Percentiles rank a stretch among this genome's conserved stretches.
Conservation (phyloP, 2,888 invertebrate genomes). For the Eledone cirrhosa region DNA sequence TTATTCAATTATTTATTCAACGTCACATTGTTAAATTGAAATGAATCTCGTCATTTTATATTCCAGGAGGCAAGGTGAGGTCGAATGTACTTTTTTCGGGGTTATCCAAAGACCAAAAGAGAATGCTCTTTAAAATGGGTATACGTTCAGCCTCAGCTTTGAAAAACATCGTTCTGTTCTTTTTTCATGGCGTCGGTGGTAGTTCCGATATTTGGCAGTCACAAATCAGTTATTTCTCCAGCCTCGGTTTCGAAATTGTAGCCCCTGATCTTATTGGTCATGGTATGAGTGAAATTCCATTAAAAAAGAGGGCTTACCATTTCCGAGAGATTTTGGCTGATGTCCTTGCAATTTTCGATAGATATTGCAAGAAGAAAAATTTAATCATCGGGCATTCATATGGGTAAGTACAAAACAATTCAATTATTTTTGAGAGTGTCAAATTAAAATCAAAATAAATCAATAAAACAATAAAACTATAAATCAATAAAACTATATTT, state of each 20-base stretch:
- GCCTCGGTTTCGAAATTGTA: slow-evolving; percentile 73
- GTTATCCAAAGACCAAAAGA: slow-evolving; percentile 5
- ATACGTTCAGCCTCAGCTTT: slow-evolving; percentile 15
- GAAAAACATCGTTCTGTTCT: slow-evolving; percentile 68
- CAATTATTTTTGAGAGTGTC: neutral
- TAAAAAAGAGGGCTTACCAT: slow-evolving; percentile 70
- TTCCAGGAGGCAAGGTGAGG: neutral
- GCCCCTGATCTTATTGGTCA: slow-evolving; percentile 77
- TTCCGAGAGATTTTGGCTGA: slow-evolving; percentile 74
- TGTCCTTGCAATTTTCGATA: slow-evolving; percentile 73
- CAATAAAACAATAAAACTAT: no score
- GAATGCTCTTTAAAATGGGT: slow-evolving; percentile 18
- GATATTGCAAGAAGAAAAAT: slow-evolving; percentile 72
- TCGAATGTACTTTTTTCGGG: neutral
- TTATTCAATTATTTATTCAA: no score
- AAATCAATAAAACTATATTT: no score
- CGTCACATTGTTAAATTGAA: neutral
- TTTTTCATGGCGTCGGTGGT: slow-evolving; percentile 77
- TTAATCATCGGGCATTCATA: slow-evolving; percentile 77
- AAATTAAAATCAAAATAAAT: neutral
- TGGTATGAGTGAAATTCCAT: slow-evolving; percentile 74
- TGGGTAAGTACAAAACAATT: slow-evolving; percentile 69
- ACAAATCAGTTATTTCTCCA: slow-evolving; percentile 72
- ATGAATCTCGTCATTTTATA: neutral
- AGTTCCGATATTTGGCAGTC: slow-evolving; percentile 74